phyloP scores from a whole-genome alignment of 92 coral and sea anemone species.

The Actinernus sp. region DNA sequence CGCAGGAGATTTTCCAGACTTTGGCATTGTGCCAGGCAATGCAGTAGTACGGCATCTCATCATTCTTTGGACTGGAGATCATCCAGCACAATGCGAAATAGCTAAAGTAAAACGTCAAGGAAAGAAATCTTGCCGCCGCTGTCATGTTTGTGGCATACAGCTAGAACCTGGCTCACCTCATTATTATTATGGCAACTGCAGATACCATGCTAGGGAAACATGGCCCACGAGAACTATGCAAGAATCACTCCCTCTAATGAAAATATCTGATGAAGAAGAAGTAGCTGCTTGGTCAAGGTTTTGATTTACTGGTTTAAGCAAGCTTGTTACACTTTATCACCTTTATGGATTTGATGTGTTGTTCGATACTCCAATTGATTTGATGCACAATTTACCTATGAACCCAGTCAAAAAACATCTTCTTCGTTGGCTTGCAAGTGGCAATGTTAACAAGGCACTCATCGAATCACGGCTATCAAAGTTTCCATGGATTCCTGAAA shows the following conservation, averaged over 20 bases:
- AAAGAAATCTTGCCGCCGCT: constrained; percentile 60
- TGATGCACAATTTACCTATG: no score
- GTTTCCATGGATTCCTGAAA: constrained; percentile 72
- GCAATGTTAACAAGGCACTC: constrained; percentile 36
- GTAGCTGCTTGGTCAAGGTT: constrained; percentile 53
- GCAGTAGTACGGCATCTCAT: constrained; percentile 61
- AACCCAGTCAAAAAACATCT: constrained; percentile 62
- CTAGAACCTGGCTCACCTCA: constrained; percentile 57
- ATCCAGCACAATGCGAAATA: constrained; percentile 68
- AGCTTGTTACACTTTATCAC: constrained; percentile 51
- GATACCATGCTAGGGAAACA: constrained; percentile 62
- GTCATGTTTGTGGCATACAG: constrained; percentile 58
- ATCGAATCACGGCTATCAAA: constrained; percentile 58
- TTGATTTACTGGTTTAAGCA: constrained; percentile 61
- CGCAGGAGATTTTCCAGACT: constrained; percentile 52
- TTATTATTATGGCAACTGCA: constrained; percentile 49
- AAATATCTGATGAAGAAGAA: constrained; percentile 48
- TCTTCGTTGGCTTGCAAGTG: constrained; percentile 32
- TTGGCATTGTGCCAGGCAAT: constrained; percentile 35
- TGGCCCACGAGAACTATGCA: constrained; percentile 40
- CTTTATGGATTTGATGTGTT: constrained; percentile 74
- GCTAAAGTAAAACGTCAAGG: constrained; percentile 64
- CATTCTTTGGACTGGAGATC: constrained; percentile 71
- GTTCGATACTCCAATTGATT: constrained; percentile 63
- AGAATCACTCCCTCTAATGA: constrained; percentile 54